These are phyloP conservation scores for Diadumene lineata DNA, from an alignment of 92 coral and sea anemone species.

Conservation along the genomic window DNA sequence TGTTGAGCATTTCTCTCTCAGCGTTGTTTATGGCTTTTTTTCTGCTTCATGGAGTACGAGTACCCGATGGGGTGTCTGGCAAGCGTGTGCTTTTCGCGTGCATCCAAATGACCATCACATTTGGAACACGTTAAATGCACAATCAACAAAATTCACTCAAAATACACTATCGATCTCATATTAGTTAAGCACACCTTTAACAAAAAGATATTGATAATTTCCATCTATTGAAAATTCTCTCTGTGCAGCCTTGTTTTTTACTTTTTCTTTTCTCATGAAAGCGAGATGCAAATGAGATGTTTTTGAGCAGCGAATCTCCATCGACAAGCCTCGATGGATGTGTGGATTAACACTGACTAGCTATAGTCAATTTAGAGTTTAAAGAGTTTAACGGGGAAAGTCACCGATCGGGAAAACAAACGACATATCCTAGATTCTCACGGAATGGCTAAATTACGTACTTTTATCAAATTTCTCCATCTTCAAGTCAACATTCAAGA, in stretches of 20 bases:
- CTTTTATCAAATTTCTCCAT: neutral
- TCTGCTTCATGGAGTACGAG: constrained; percentile 19
- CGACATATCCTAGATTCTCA: neutral
- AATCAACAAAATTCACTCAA: neutral
- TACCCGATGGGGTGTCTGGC: constrained; percentile 30
- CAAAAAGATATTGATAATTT: too few species aligned
- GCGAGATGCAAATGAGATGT: neutral
- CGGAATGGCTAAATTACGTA: neutral
- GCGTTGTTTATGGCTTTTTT: constrained; percentile 49
- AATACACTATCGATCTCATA: neutral
- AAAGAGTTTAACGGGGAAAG: constrained; percentile 15
- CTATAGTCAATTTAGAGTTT: constrained; percentile 8
- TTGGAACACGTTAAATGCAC: neutral
- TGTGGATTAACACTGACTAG: neutral
- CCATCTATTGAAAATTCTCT: too few species aligned
- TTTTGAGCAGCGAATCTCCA: neutral
- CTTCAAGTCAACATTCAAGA: neutral
- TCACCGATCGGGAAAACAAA: constrained; percentile 15
- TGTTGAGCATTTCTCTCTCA: constrained; percentile 20
- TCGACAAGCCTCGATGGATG: neutral
- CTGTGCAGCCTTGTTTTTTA: neutral
- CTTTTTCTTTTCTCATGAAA: constrained; percentile 1
- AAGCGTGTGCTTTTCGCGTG: constrained; percentile 51
- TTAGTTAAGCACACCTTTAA: neutral
- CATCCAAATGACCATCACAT: constrained; percentile 17